Evolutionary conservation across 2,888 invertebrate genomes (phyloP).

Genomic region (Acleris holmiana): DNA sequence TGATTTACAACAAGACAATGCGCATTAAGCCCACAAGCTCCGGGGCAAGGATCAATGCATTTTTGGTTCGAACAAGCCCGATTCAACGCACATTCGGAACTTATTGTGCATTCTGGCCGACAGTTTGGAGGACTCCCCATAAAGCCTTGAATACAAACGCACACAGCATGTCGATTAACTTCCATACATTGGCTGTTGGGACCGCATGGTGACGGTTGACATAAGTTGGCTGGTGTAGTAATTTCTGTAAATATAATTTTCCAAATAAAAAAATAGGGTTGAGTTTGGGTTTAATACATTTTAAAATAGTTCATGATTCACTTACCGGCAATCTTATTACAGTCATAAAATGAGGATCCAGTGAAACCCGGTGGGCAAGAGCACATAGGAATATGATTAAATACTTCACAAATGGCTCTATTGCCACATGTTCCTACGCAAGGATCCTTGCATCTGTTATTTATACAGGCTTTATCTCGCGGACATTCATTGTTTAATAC

Average conservation of each 20-base stretch:
- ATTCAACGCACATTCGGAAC: slow-evolving; percentile 88
- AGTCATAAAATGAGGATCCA: slow-evolving; percentile 87
- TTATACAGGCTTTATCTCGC: slow-evolving; percentile 88
- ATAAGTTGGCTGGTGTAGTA: slow-evolving; percentile 56
- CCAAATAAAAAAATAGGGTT: no score
- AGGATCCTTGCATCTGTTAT: slow-evolving; percentile 89
- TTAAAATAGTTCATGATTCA: slow-evolving; percentile 7
- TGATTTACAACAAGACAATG: slow-evolving; percentile 86
- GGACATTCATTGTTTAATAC: slow-evolving; percentile 90
- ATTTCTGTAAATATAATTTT: slow-evolving; percentile 54
- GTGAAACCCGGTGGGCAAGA: slow-evolving; percentile 86
- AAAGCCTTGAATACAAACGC: slow-evolving; percentile 88
- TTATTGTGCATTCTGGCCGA: slow-evolving; percentile 91
- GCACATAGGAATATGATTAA: slow-evolving; percentile 88
- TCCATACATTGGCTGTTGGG: slow-evolving; percentile 89
- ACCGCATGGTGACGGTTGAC: slow-evolving; percentile 85
- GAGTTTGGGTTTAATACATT: neutral
- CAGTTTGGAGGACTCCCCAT: slow-evolving; percentile 90
- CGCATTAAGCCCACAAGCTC: slow-evolving; percentile 87
- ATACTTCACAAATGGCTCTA: slow-evolving; percentile 83
- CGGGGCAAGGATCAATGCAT: slow-evolving; percentile 90
- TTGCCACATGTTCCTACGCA: slow-evolving; percentile 89
- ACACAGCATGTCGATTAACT: slow-evolving; percentile 88
- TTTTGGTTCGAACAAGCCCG: slow-evolving; percentile 90
- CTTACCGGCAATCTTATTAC: slow-evolving; percentile 71